phyloP scores from a whole-genome alignment of 2,888 invertebrate species.

The Drosophila cracens region DNA sequence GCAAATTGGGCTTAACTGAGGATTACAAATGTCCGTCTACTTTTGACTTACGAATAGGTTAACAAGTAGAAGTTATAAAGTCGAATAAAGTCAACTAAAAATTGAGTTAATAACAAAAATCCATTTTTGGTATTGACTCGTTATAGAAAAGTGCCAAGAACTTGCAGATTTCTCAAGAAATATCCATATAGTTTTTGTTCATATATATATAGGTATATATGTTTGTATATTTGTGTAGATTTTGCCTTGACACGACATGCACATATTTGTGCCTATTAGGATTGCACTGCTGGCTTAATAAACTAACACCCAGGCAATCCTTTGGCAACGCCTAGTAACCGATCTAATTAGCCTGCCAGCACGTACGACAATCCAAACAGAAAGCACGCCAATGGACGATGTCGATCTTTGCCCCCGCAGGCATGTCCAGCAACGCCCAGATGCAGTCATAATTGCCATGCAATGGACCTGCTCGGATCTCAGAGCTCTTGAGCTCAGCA shows the following conservation, averaged over 20 bases:
- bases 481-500: background rate
- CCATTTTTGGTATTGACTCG: conserved; percentile 3
- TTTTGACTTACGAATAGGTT: background rate
- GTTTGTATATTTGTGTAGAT: background rate
- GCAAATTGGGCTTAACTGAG: conserved; percentile 9
- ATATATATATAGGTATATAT: background rate
- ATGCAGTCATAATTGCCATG: conserved; percentile 72
- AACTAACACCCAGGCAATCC: conserved; percentile 73
- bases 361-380: conserved; percentile 74
- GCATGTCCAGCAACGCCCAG: conserved; percentile 76
- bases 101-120: background rate
- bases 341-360: conserved; percentile 76
- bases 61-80: background rate
- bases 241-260: conserved; percentile 27
- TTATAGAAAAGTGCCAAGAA: background rate
- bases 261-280: conserved; percentile 70
- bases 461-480: conserved; percentile 34
- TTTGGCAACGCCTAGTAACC: conserved; percentile 39
- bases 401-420: conserved; percentile 77
- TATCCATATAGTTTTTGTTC: background rate
- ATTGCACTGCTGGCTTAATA: conserved; percentile 62
- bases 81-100: too few relatives aligned
- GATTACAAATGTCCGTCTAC: background rate
- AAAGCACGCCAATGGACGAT: conserved; percentile 56
- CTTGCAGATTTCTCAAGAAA: background rate